phyloP scores from a whole-genome alignment of 1,140 invertebrate genomes.

The Brachionus plicatilis region DNA sequence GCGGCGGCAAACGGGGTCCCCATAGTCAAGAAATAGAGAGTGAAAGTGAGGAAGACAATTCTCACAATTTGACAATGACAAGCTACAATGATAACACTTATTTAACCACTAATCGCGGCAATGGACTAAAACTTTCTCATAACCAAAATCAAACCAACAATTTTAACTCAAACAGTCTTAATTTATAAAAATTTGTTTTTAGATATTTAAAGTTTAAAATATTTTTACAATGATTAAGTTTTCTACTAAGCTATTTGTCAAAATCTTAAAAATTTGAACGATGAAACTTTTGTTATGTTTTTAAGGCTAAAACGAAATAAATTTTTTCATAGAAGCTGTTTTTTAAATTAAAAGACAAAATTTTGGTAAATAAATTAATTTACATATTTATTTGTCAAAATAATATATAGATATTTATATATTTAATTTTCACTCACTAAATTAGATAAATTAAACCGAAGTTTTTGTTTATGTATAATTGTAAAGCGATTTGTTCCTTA shows the following conservation, averaged over 20 bases:
- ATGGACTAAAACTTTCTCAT: neutral
- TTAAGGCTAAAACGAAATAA: neutral
- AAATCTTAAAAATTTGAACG: neutral
- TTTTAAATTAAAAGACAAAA: neutral
- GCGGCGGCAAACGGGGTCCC: neutral
- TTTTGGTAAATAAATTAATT: neutral
- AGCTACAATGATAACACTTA: neutral
- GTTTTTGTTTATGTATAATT: neutral
- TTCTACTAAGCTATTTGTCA: neutral
- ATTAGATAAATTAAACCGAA: neutral
- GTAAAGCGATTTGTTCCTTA: constrained; percentile 1
- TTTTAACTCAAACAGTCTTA: constrained; percentile 2
- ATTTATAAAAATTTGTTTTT: neutral
- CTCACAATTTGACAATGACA: constrained; percentile 1
- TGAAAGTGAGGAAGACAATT: neutral
- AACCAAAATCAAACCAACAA: neutral
- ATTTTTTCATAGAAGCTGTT: neutral
- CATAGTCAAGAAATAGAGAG: neutral
- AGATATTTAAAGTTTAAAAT: neutral
- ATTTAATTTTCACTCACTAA: neutral
- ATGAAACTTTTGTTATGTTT: neutral
- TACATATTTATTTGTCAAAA: no score
- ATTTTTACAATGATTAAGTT: neutral
- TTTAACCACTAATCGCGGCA: neutral
- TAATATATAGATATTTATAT: neutral